phyloP scores from a whole-genome alignment of 2,888 invertebrate genomes.

The Germaria angustata region DNA sequence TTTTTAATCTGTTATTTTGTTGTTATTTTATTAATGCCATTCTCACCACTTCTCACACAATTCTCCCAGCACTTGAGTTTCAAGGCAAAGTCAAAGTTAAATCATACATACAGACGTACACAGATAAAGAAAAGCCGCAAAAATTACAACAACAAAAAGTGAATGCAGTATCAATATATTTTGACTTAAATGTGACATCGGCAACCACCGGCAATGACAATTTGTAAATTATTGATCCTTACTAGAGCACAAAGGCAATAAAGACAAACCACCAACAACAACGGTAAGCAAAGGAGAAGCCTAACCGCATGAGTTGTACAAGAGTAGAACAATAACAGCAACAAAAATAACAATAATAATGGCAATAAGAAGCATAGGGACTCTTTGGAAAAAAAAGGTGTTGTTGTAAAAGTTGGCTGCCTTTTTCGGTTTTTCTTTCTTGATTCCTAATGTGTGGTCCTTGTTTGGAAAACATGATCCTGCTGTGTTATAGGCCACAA shows the following conservation, averaged over 20 bases:
- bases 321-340: background rate
- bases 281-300: slow-evolving; percentile 10
- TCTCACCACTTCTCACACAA: slow-evolving; percentile 51
- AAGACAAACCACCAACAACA: slow-evolving; percentile 6
- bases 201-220: slow-evolving; percentile 62
- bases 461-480: slow-evolving; percentile 46
- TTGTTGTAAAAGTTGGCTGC: background rate
- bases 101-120: background rate
- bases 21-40: slow-evolving; percentile 26
- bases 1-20: slow-evolving; percentile 36
- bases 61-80: slow-evolving; percentile 56
- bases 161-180: slow-evolving; percentile 58
- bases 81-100: slow-evolving; percentile 31
- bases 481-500: slow-evolving; percentile 63
- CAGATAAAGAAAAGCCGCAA: slow-evolving; percentile 53
- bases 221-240: slow-evolving; percentile 66
- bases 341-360: background rate
- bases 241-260: slow-evolving; percentile 39
- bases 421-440: background rate
- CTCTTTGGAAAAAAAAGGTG: background rate
- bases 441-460: slow-evolving; percentile 52
- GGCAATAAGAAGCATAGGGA: background rate
- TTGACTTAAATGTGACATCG: slow-evolving; percentile 64
- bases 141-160: slow-evolving; percentile 47
- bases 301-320: slow-evolving; percentile 32